A percentile compares a stretch with the other conserved stretches of the same genome.
These are phyloP conservation scores for Stercorarius parasiticus DNA, from an alignment of 2,113 vertebrate species.

Conservation along the genomic window DNA sequence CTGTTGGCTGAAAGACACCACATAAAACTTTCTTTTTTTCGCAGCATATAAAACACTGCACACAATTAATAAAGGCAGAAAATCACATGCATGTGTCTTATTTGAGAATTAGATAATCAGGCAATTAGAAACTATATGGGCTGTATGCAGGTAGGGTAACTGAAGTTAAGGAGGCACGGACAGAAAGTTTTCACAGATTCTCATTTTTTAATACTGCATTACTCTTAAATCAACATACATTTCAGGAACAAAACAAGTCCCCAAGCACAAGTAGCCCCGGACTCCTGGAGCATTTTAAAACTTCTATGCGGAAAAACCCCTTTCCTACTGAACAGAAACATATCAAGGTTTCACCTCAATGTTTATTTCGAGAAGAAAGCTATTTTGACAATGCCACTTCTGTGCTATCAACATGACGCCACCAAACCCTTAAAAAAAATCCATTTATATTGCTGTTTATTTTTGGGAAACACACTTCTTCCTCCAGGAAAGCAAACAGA, in stretches of 20 bases:
- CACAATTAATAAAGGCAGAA: not conserved
- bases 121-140: not conserved
- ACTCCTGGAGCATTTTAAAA: not conserved
- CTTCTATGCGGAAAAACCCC: fast-evolving
- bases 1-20: not conserved
- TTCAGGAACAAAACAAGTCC: not conserved
- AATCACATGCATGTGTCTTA: not conserved
- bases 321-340: not conserved
- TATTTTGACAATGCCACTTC: not conserved
- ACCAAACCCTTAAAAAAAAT: not conserved
- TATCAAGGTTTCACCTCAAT: not conserved
- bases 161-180: not conserved
- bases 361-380: not conserved
- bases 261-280: not conserved
- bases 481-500: not conserved
- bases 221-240: not conserved
- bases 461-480: not conserved
- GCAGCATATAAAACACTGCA: not conserved
- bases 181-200: not conserved
- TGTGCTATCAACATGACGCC: not conserved
- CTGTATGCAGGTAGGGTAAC: not conserved
- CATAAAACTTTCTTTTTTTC: not conserved
- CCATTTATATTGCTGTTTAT: not conserved
- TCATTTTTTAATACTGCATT: not conserved
- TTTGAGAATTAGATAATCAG: not conserved